Evolutionary conservation across 2,888 invertebrate species (phyloP).

Genomic region (Pyrrhia umbra): DNA sequence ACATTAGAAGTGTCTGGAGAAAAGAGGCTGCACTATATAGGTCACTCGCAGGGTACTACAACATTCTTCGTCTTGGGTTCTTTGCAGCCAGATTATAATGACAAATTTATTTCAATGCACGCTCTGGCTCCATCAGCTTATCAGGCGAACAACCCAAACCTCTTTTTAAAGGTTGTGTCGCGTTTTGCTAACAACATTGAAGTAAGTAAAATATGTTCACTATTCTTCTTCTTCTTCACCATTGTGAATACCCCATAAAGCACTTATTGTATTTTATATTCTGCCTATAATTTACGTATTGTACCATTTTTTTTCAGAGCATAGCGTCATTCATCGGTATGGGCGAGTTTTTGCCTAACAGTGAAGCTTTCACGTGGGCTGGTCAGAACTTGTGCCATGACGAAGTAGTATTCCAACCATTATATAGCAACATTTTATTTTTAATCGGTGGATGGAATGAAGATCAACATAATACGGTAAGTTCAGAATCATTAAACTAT

Average conservation of each 20-base stretch:
- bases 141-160: slow-evolving; percentile 88
- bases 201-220: slow-evolving; percentile 71
- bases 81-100: slow-evolving; percentile 91
- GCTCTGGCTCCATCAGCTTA: slow-evolving; percentile 93
- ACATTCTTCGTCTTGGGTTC: slow-evolving; percentile 92
- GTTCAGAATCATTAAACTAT: too few relatives aligned
- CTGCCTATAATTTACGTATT: neutral
- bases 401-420: slow-evolving; percentile 86
- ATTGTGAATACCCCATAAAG: neutral
- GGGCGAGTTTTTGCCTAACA: slow-evolving; percentile 92
- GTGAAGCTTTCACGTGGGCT: slow-evolving; percentile 85
- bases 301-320: slow-evolving; percentile 70
- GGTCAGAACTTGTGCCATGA: slow-evolving; percentile 89
- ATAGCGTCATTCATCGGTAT: slow-evolving; percentile 85
- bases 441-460: slow-evolving; percentile 91
- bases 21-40: slow-evolving; percentile 93
- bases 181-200: slow-evolving; percentile 80
- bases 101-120: slow-evolving; percentile 92
- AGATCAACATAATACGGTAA: slow-evolving; percentile 75
- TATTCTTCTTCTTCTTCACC: too few relatives aligned
- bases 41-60: slow-evolving; percentile 94
- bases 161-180: slow-evolving; percentile 83
- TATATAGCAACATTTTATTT: slow-evolving; percentile 93
- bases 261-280: neutral
- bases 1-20: slow-evolving; percentile 90